Conservation (phyloP, 2,113 vertebrate species). For the Calidris pygmaea region DNA sequence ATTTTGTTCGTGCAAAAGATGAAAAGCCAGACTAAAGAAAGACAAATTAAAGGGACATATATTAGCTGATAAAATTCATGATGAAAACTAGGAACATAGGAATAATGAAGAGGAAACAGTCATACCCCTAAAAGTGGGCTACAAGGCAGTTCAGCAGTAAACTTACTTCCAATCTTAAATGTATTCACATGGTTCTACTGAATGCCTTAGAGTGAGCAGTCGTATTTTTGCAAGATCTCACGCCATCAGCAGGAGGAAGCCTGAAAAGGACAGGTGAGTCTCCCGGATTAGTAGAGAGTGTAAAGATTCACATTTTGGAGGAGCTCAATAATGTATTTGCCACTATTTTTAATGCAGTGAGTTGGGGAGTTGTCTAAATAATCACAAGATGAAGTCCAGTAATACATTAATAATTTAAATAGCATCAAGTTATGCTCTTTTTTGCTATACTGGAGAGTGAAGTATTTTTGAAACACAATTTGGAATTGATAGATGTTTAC, state of each 20-base stretch:
- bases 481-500: conserved; percentile 16
- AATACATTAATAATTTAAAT: not conserved
- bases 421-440: not conserved
- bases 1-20: not conserved
- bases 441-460: not conserved
- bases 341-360: not conserved
- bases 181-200: not conserved
- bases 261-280: not conserved
- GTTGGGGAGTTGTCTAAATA: not conserved
- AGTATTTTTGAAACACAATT: not conserved
- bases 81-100: not conserved
- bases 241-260: not conserved
- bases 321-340: not conserved
- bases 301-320: not conserved
- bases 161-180: not conserved
- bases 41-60: not conserved
- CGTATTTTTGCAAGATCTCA: not conserved
- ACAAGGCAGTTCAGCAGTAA: not conserved
- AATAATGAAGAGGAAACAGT: not conserved
- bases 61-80: not conserved
- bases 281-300: not conserved
- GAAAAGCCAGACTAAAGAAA: not conserved
- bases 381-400: not conserved
- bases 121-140: not conserved
- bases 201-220: not conserved